A percentile compares a stretch with the other conserved stretches of the same genome.
These are phyloP conservation scores for Pogonognathellus flavescens DNA, from an alignment of 1,140 invertebrate genomes.

Conservation along the genomic window DNA sequence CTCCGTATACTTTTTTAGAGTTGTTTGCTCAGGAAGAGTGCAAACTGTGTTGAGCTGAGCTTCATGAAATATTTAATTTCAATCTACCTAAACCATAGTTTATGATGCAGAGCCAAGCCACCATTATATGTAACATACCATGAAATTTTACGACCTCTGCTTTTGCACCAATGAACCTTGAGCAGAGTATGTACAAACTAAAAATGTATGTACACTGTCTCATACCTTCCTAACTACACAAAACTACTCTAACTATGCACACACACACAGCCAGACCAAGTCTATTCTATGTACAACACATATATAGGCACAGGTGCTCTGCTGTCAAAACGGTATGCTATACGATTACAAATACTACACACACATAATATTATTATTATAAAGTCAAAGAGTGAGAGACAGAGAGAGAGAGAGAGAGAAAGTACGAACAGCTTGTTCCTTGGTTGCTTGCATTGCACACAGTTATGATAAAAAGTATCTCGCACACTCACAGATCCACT, in stretches of 20 bases:
- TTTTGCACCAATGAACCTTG: constrained; percentile 53
- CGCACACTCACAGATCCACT: too few relatives aligned
- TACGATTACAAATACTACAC: too few relatives aligned
- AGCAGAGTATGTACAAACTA: background rate
- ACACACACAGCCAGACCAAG: too few relatives aligned
- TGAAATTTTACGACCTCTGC: constrained; percentile 55
- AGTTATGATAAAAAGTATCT: too few relatives aligned
- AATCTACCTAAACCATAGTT: constrained; percentile 65
- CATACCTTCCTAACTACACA: constrained; percentile 17
- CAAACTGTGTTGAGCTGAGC: constrained; percentile 44
- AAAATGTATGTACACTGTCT: background rate
- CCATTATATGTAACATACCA: constrained; percentile 55
- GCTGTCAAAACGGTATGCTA: too few relatives aligned
- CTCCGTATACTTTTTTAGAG: constrained; percentile 30
- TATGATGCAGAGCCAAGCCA: constrained; percentile 59
- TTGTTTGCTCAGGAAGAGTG: constrained; percentile 40
- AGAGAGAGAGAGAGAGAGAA: too few relatives aligned
- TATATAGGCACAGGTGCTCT: too few relatives aligned
- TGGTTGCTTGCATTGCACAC: too few relatives aligned
- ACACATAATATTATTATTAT: too few relatives aligned
- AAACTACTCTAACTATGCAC: background rate
- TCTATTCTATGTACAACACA: too few relatives aligned
- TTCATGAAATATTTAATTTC: constrained; percentile 66
- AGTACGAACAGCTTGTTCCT: too few relatives aligned
- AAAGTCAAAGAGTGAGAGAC: too few relatives aligned